Evolutionary conservation across 2,888 invertebrate species (phyloP).

Genomic region (Chironomus riparius): DNA sequence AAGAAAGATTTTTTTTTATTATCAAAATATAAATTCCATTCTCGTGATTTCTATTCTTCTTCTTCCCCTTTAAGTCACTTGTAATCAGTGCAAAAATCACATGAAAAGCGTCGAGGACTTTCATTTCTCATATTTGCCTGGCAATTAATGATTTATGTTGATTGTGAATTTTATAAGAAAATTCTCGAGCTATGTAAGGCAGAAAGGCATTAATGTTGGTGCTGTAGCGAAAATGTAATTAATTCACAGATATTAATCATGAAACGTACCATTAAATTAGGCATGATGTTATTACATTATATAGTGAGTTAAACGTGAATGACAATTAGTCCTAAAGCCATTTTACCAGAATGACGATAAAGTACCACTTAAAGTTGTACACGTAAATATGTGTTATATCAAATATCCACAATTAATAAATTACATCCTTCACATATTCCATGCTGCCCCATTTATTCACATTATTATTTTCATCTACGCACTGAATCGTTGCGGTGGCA

Average conservation of each 20-base stretch:
- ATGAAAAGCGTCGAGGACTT: neutral
- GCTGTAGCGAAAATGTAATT: slow-evolving; percentile 8
- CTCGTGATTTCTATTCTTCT: neutral
- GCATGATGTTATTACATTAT: neutral
- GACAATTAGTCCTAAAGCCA: neutral
- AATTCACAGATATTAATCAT: slow-evolving; percentile 22
- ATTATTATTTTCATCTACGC: too few species aligned
- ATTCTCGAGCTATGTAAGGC: neutral
- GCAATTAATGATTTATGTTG: neutral
- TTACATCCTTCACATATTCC: neutral
- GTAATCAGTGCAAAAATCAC: neutral
- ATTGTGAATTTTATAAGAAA: neutral
- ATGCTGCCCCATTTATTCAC: neutral
- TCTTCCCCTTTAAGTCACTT: neutral
- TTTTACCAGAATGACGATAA: neutral
- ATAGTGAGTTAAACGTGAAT: neutral
- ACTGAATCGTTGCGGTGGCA: too few species aligned
- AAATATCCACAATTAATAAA: slow-evolving; percentile 2
- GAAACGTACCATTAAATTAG: slow-evolving; percentile 19
- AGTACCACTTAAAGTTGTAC: neutral
- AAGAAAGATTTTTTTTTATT: neutral
- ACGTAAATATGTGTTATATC: neutral
- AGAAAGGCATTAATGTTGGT: neutral
- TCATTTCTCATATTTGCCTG: neutral
- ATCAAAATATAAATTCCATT: neutral